Evolutionary conservation across 2,888 invertebrate genomes (phyloP), one percentile per base, ranked within the genome.

Genomic region (Lepidochitona cinerea): DNA sequence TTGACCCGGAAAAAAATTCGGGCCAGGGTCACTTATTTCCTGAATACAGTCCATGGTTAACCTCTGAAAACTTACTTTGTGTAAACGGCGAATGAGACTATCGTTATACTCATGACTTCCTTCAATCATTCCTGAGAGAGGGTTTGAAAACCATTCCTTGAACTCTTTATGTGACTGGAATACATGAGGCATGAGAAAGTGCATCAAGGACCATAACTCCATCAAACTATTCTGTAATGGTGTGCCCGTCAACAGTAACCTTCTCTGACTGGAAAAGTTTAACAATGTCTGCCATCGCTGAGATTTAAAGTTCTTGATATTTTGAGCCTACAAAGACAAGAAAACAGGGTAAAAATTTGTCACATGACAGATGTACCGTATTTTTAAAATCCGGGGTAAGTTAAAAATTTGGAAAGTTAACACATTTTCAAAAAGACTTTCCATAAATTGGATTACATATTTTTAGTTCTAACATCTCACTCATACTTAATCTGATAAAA

Each of bases 251-350:
- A 93, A 90, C 37, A 93, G 87, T 35, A 93, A 87, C 26, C 93
- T 90, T 89, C 98, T 97, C 92, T 98, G 97, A 33, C 98, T 98
- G 80, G 96, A 95, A 92, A 99, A 99, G 89, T 97, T 98, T 73
- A 99, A 92, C 81, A 99, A 92, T 88, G 97, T 93, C 92, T 99
- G 99, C 99, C 99, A 99, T 78, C 99, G 93, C 90, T 99, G 99
- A 29, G 98, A 98, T 91, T 99, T 99, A 91, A 99, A 99, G 92
- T 99, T 99, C 92, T 99, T 99, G 77, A 99, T 99, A 90, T 99
- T 99, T 91, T 99, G 99, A 49, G 99, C 99, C 92, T 98, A 80
- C 0, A 80, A 81, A 65, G 53, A 6, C 54, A 74, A n/a, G 41
- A n/a, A 12, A 6, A 29, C n/a, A n/a, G n/a, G n/a, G n/a, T n/a